These are phyloP conservation scores for Stenodera caucasica DNA, from an alignment of 2,888 invertebrate species.

Conservation along the genomic window DNA sequence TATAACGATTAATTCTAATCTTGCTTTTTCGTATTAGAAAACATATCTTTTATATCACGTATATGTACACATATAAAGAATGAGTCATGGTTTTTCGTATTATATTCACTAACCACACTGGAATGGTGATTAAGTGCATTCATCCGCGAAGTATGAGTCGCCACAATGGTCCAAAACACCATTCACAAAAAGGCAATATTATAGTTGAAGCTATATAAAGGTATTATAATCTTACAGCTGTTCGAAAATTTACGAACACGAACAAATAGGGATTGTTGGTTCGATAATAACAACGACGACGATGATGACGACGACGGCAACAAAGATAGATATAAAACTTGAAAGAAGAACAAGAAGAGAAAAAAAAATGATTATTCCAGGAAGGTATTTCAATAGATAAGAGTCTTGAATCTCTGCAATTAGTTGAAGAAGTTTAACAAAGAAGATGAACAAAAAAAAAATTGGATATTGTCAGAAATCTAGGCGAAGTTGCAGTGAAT, in stretches of 20 bases:
- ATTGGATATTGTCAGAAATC: background rate
- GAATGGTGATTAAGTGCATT: conserved; percentile 43
- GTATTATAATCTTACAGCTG: conserved; percentile 6
- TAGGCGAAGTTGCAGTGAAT: background rate
- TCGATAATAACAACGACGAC: background rate
- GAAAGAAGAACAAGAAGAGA: too few species aligned
- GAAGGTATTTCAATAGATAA: background rate
- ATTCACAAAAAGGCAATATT: conserved; percentile 4
- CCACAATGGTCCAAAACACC: conserved; percentile 28
- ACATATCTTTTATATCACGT: background rate
- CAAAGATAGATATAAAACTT: too few species aligned
- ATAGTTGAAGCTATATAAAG: background rate
- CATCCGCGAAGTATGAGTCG: conserved; percentile 42
- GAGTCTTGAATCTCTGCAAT: background rate
- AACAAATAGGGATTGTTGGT: background rate
- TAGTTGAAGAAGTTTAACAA: background rate
- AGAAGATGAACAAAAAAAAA: background rate
- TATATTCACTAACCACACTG: conserved; percentile 27
- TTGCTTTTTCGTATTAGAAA: background rate
- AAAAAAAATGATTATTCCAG: background rate
- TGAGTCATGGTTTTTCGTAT: conserved; percentile 41
- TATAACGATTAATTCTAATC: background rate
- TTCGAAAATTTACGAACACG: background rate
- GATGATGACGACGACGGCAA: too few species aligned
- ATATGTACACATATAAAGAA: conserved; percentile 28